Conservation (phyloP, 1,140 invertebrate species). For the Dryas iulia region DNA sequence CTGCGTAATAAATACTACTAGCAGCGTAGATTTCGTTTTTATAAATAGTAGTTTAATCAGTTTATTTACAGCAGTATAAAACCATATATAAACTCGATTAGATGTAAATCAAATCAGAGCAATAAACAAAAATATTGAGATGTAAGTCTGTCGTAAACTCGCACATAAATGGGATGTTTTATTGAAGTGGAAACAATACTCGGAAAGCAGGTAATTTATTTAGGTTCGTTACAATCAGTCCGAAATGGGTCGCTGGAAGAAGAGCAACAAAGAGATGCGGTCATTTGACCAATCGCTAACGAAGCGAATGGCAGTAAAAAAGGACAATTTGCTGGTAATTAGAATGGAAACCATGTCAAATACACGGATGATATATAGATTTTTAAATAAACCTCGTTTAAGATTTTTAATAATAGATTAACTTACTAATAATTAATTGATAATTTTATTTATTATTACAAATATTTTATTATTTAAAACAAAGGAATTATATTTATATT, state of each 20-base stretch:
- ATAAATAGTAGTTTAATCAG: background rate
- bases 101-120: background rate
- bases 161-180: conserved; percentile 15
- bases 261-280: conserved; percentile 33
- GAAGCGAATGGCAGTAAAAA: conserved; percentile 22
- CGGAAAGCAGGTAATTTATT: conserved; percentile 25
- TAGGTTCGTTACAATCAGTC: conserved; percentile 29
- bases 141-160: conserved; percentile 4
- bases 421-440: too few relatives aligned
- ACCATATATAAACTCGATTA: background rate
- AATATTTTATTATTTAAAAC: too few relatives aligned
- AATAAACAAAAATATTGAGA: background rate
- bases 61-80: background rate
- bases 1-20: background rate
- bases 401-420: too few relatives aligned
- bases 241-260: conserved; percentile 23
- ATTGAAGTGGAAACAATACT: conserved; percentile 27
- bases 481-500: too few relatives aligned
- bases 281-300: conserved; percentile 25
- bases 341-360: conserved; percentile 5
- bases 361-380: background rate
- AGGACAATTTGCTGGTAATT: conserved; percentile 29
- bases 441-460: too few relatives aligned
- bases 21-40: background rate
- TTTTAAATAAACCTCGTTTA: background rate